A percentile compares a stretch with the other conserved stretches of the same genome.
Conservation (phyloP, 2,888 invertebrate species). For the Metallyticus violacea region DNA sequence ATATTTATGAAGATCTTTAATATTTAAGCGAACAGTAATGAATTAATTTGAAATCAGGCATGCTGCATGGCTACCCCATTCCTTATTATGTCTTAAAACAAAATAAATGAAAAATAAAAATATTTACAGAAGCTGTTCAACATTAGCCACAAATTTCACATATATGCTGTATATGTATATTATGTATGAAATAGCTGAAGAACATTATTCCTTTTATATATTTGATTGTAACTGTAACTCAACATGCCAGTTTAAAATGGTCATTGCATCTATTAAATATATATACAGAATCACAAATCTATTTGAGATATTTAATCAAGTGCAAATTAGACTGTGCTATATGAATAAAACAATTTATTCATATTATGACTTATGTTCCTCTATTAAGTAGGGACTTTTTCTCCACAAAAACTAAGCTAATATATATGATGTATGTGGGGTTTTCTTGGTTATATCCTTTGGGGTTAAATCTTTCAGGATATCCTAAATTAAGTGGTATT, state of each 20-base stretch:
- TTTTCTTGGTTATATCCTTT: background rate
- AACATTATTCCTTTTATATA: background rate
- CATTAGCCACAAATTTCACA: background rate
- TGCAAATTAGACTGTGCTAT: too few relatives aligned
- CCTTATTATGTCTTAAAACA: background rate
- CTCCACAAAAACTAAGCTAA: background rate
- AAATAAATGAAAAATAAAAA: background rate
- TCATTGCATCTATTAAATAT: too few relatives aligned
- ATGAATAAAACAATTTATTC: background rate
- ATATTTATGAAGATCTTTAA: too few relatives aligned
- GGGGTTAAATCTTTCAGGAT: background rate
- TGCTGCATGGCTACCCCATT: background rate
- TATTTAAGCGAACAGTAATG: too few relatives aligned
- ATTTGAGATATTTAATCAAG: too few relatives aligned
- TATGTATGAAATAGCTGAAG: background rate
- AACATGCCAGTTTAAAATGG: background rate
- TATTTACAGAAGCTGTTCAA: background rate
- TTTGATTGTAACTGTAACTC: background rate
- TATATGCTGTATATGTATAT: background rate
- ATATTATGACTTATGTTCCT: background rate
- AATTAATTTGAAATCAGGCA: background rate
- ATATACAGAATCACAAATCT: too few relatives aligned
- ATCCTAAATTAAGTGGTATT: background rate
- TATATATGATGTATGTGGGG: background rate
- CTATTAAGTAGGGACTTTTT: background rate